Evolutionary conservation across 2,888 invertebrate species (phyloP).

Genomic region (Drosophila borealis): DNA sequence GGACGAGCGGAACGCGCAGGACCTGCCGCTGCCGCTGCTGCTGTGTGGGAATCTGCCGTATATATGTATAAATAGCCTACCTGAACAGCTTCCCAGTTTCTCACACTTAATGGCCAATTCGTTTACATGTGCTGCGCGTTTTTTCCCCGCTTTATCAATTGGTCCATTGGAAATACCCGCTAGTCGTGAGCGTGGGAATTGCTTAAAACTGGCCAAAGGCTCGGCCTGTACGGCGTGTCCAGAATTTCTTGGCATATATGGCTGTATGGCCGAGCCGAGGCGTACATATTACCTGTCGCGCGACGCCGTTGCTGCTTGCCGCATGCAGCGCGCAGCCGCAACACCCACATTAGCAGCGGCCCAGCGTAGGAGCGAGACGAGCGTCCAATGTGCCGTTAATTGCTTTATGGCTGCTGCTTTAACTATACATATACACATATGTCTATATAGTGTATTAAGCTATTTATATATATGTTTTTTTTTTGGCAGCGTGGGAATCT

Average conservation of each 20-base stretch:
- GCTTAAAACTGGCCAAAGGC: constrained; percentile 16
- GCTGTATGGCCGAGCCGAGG: too few relatives aligned
- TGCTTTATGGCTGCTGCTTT: constrained; percentile 68
- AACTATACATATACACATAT: background rate
- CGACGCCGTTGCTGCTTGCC: background rate
- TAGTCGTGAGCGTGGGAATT: constrained; percentile 74
- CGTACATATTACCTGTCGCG: constrained; percentile 39
- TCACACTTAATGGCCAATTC: constrained; percentile 52
- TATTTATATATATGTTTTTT: background rate
- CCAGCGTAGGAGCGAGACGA: constrained; percentile 52
- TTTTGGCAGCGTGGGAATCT: constrained; percentile 66
- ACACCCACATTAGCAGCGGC: constrained; percentile 73
- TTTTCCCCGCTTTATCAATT: constrained; percentile 73
- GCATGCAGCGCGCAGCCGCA: constrained; percentile 71
- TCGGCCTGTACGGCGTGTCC: constrained; percentile 1
- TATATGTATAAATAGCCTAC: constrained; percentile 25
- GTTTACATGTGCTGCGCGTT: constrained; percentile 60
- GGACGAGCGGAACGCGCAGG: constrained; percentile 5
- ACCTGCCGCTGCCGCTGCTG: constrained; percentile 38
- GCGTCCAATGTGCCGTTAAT: constrained; percentile 65
- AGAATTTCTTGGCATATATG: constrained; percentile 42
- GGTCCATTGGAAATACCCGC: constrained; percentile 70
- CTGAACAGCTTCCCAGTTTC: constrained; percentile 53
- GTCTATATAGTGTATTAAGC: background rate
- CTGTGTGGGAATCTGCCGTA: constrained; percentile 61